These are phyloP conservation scores for Oxyruncus cristatus DNA, from an alignment of 2,113 vertebrate species.

Conservation along the genomic window DNA sequence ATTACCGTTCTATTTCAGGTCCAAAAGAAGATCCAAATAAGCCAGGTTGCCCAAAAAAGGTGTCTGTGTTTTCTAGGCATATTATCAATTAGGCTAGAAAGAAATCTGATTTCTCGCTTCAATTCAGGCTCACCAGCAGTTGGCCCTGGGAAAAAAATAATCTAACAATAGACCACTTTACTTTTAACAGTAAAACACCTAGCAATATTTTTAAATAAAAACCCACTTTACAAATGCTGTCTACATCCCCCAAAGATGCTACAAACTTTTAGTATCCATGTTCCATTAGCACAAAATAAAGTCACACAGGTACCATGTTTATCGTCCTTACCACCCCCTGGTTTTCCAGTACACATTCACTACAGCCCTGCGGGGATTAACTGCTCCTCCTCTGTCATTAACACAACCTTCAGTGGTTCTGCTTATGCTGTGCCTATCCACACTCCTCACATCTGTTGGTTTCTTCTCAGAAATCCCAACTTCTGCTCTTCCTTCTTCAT, in stretches of 20 bases:
- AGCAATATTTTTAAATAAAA: background rate
- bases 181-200: background rate
- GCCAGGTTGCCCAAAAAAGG: background rate
- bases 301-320: fast-evolving
- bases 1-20: background rate
- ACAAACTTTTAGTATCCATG: background rate
- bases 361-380: background rate
- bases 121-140: background rate
- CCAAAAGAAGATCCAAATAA: background rate
- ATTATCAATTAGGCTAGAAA: background rate
- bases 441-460: background rate
- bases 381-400: background rate
- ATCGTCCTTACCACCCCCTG: background rate
- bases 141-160: background rate
- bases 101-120: background rate
- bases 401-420: background rate
- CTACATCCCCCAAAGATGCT: background rate
- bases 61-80: background rate
- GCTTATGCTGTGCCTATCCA: background rate
- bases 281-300: background rate
- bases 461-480: background rate
- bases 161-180: background rate
- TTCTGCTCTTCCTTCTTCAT: background rate
- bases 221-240: background rate
- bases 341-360: background rate